Evolutionary conservation across 2,797 vertebrate species (phyloP).

Genomic region (Catamblyrhynchus diadema): DNA sequence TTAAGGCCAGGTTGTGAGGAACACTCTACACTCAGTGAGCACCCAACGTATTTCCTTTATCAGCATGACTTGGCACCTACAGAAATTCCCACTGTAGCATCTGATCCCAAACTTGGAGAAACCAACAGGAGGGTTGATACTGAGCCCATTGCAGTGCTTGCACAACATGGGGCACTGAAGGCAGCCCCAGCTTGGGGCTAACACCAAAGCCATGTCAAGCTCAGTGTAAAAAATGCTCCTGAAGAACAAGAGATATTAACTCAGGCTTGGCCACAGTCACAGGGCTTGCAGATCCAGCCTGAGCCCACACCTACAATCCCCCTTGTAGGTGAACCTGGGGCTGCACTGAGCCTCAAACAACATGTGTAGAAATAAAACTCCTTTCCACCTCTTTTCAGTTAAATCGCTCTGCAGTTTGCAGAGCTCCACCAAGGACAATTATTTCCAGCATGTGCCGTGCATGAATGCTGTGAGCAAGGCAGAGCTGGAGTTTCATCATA

Average conservation of each 20-base stretch:
- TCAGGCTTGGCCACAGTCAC: background rate
- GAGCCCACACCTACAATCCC: rapidly evolving
- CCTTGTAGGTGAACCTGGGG: background rate
- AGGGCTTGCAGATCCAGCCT: background rate
- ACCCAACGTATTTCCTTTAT: background rate
- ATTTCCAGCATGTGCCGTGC: conserved; percentile 32
- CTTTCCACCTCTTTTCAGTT: background rate
- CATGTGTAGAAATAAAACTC: background rate
- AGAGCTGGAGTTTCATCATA: conserved; percentile 45
- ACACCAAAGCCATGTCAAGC: background rate
- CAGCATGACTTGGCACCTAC: background rate
- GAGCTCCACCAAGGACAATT: conserved; percentile 53
- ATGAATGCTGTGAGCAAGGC: conserved; percentile 38
- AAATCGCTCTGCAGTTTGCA: conserved; percentile 15
- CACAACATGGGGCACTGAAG: background rate
- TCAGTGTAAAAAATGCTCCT: background rate
- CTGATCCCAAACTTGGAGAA: background rate
- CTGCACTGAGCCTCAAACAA: background rate
- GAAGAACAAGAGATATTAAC: background rate
- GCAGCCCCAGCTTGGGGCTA: background rate
- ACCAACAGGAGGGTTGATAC: background rate
- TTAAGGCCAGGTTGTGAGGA: background rate
- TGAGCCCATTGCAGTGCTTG: background rate
- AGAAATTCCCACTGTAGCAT: background rate
- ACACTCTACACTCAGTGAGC: background rate